Percentiles rank a stretch among this genome's conserved stretches.
These are phyloP conservation scores for Alosa alosa DNA, from an alignment of 2,113 vertebrate genomes.

Conservation along the genomic window DNA sequence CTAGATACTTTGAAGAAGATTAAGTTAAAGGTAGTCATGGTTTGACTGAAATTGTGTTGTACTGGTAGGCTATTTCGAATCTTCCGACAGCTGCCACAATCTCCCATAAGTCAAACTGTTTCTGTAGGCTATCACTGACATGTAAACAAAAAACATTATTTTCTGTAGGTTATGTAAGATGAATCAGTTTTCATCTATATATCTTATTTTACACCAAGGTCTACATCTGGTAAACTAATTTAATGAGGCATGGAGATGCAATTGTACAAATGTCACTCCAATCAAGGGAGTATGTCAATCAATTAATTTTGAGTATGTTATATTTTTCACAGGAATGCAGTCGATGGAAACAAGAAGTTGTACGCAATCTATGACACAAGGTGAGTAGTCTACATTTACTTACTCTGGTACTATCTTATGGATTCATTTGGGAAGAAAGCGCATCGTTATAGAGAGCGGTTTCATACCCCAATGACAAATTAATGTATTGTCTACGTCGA, in stretches of 20 bases:
- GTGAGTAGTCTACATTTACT: constrained; percentile 65
- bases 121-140: no score
- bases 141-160: no score
- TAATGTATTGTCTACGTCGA: not conserved
- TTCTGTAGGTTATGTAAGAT: no score
- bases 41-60: no score
- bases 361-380: constrained; percentile 90
- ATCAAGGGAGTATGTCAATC: not conserved
- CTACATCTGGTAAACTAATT: not conserved
- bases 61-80: no score
- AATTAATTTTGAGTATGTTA: not conserved
- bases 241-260: not conserved
- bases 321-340: constrained; percentile 84
- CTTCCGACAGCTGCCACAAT: no score
- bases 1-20: no score
- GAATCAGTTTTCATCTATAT: not conserved
- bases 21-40: no score
- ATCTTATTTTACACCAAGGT: not conserved
- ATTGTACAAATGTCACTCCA: no score
- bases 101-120: no score
- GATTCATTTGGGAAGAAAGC: not conserved
- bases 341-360: constrained; percentile 88
- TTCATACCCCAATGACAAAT: no score
- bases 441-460: no score
- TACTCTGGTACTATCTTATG: not conserved